These are phyloP conservation scores for Netelia melanura DNA, from an alignment of 2,888 invertebrate species.

Conservation along the genomic window DNA sequence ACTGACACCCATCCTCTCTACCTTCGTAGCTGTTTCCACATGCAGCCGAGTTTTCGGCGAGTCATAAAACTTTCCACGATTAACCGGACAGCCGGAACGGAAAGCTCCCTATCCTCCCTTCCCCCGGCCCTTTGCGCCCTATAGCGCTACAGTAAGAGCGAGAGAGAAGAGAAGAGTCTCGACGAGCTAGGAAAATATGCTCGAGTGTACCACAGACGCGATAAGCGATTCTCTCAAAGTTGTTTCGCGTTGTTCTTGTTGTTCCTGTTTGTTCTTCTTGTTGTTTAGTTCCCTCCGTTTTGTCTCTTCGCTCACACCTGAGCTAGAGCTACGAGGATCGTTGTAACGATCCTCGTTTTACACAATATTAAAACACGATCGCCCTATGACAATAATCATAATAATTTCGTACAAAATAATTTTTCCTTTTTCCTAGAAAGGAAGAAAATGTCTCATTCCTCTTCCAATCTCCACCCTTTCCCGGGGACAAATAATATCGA, in stretches of 20 bases:
- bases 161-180: neutral
- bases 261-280: neutral
- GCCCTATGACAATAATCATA: too few relatives aligned
- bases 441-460: too few relatives aligned
- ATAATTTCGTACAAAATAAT: too few relatives aligned
- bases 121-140: neutral
- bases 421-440: too few relatives aligned
- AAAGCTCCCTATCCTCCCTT: slow-evolving; percentile 40
- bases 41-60: slow-evolving; percentile 36
- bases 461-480: too few relatives aligned
- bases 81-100: slow-evolving; percentile 60
- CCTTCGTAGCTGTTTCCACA: slow-evolving; percentile 41
- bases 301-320: neutral
- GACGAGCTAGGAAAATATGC: neutral
- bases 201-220: neutral
- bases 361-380: too few relatives aligned
- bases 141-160: neutral
- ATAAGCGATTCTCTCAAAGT: slow-evolving; percentile 13
- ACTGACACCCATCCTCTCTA: slow-evolving; percentile 1
- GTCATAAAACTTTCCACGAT: slow-evolving; percentile 66
- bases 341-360: too few relatives aligned
- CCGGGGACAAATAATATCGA: neutral
- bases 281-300: neutral
- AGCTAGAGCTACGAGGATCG: too few relatives aligned
- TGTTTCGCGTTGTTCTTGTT: too few relatives aligned